These are phyloP conservation scores for Squalus acanthias DNA, from an alignment of 2,797 vertebrate species.

Conservation along the genomic window DNA sequence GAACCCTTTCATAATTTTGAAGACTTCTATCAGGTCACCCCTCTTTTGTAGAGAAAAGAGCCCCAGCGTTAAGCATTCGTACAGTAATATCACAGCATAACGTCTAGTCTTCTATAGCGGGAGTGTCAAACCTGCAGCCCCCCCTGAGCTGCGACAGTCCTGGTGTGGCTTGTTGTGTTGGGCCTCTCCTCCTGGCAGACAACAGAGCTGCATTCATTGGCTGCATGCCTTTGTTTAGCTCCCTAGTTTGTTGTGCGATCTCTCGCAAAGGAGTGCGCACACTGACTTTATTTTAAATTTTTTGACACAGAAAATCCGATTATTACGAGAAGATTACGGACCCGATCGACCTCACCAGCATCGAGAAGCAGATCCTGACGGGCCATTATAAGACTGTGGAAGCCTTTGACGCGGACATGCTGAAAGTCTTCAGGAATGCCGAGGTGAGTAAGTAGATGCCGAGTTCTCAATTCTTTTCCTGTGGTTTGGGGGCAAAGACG, in stretches of 20 bases:
- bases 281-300: slow-evolving; percentile 32
- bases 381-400: slow-evolving; percentile 93
- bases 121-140: too few relatives aligned
- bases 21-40: too few relatives aligned
- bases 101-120: too few relatives aligned
- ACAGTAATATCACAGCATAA: neutral
- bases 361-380: slow-evolving; percentile 91
- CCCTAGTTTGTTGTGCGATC: neutral
- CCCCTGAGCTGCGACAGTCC: too few relatives aligned
- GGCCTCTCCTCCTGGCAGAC: neutral
- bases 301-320: slow-evolving; percentile 73
- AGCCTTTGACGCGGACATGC: slow-evolving; percentile 90
- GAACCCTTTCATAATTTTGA: too few relatives aligned
- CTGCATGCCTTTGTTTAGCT: neutral
- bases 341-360: slow-evolving; percentile 84
- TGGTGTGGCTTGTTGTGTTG: neutral
- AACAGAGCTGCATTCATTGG: neutral
- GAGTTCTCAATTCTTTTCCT: slow-evolving; percentile 4
- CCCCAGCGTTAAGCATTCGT: neutral
- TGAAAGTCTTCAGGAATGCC: slow-evolving; percentile 92
- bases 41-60: neutral
- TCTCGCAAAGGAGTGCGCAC: slow-evolving; percentile 31
- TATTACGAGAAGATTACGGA: slow-evolving; percentile 96
- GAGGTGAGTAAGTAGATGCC: slow-evolving; percentile 60
- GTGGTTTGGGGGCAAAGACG: too few relatives aligned